Base-by-base conservation (phyloP, 2,888 invertebrate genomes). In the Lepidocyrtoides sp. region DNA sequence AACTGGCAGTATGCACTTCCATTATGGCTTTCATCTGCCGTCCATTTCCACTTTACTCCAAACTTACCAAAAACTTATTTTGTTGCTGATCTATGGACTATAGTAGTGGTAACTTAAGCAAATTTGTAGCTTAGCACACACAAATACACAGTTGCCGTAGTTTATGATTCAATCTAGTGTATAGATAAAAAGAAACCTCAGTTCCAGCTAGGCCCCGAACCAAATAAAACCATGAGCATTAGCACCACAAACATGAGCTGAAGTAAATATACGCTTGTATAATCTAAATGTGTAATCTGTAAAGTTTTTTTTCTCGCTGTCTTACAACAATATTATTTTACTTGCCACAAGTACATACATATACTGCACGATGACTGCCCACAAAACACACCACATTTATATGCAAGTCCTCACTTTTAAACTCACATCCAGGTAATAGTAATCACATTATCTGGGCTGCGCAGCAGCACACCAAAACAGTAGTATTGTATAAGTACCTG, bases 271-370 rank as follows among this genome's bases (percentile, higher is more conserved):
- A n/a, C n/a, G 69, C 17, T 0, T 41, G n/a, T 17, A n/a, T 44
- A 72, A 72, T 72, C 69, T 72, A 44, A 72, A 72, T 41, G 69
- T 41, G 36, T 72, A 72, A 72, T 72, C 69, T 72, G 36, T 2
- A 36, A 23, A 12, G 26, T 32, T 72, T 41, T 72, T 20, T 41
- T 23, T 44, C 69, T 7, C 41, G 41, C 69, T 17, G 7, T 2
- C 32, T 66, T 0, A 66, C 60, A 2, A 17, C 32, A 26, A 10
- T 63, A 32, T 20, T 36, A 32, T 36, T 66, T 63, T 41, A 41
- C 69, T 17, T 41, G 17, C 69, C 20, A 60, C 20, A 0, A 60
- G 26, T 12, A 29, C 54, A n/a, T 77, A 36, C 36, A 36, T 36
- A 2, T 36, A 36, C 36, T 2, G n/a, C 75, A 29, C 51, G 17